Evolutionary conservation across 2,797 vertebrate species (phyloP), one percentile per base, ranked within the genome.

Genomic region (Spondyliosoma cantharus): DNA sequence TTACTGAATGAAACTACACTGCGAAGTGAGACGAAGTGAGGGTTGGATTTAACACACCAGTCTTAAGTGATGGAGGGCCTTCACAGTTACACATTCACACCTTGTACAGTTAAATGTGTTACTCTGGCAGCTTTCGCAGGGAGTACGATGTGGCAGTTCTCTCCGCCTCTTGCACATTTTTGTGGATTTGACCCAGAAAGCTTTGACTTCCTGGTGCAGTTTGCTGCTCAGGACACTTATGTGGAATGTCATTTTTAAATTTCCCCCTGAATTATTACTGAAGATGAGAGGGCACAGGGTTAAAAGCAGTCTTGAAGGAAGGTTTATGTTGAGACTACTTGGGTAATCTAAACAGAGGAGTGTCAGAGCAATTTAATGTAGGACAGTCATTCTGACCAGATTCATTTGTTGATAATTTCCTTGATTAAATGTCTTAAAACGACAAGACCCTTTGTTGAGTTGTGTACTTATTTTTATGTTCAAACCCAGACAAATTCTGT

Each of bases 11-110:
- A 72, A 74, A 58, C 13, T 1, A 11, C 46, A 60, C 65, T 37
- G 42, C 22, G 49, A 60, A 14, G 49, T 48, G 19, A 73, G 68
- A 73, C 57, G 71, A 81, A 74, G 64, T 68, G 67, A 72, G 62
- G 50, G 37, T 29, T 73, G 11, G 62, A 13, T 70, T 59, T 61
- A 63, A 46, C 57, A 46, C 65, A 4, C 1, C 7, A 17, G 32
- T 58, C 69, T 74, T 5, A 61, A 64, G 59, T 37, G 45, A 67
- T 67, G 69, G 42, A 22, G 64, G 5, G n/a, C 17, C 11, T 17
- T 71, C 49, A 45, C 53, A 16, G 74, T 72, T 49, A 76, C 64
- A 69, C 56, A 69, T 83, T 80, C 65, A 48, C 76, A 82, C 67
- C 32, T 29, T 24, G 43, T 62, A 52, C 25, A 78, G 45, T 45